Evolutionary conservation across 2,113 vertebrate species (phyloP), one percentile per base, ranked within the genome.

Genomic region (Tonatia bakeri): DNA sequence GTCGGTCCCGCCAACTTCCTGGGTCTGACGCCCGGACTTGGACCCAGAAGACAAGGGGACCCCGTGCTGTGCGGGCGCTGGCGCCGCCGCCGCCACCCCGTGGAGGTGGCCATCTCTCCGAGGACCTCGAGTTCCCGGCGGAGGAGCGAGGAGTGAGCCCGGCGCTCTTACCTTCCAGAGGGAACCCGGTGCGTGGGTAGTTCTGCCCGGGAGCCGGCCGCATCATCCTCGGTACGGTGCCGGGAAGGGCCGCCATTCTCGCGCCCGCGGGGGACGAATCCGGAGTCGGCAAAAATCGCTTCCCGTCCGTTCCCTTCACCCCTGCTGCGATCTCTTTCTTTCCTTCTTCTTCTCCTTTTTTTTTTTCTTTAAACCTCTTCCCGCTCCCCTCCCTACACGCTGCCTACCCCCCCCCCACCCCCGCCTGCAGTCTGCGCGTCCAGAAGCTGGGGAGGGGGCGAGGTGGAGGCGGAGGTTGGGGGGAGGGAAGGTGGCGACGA

Each of bases 191-290:
- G 95, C 99, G 98, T 0, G 99, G 99, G 86, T 99, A 99, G 98
- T 99, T 99, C 98, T 99, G 99, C 93, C 99, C 99, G 84, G 99
- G 99, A 33, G 99, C 99, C 79, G 99, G 99, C 92, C 99, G 99
- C 99, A 99, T 98, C 99, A 99, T 99, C 96, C 99, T 98, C 96
- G 99, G 99, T 61, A 99, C 98, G 3, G 99, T 99, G 98, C 99
- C 99, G 96, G 99, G 99, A 95, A 99, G 98, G 56, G 98, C 98
- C 69, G 98, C 98, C 98, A 98, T 99, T 52, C 95, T 69, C 20
- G 97, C 89, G 92, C 97, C 38, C 96, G 90, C 96, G 67, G 82
- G 91, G 85, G 90, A 79, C 87, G 81, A 59, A 22, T 90, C 96
- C 95, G 10, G 73, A 96, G 92, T 90, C 87, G 54, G 95, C 95